phyloP scores from a whole-genome alignment of 2,113 vertebrate species.

The Argyrosomus japonicus region DNA sequence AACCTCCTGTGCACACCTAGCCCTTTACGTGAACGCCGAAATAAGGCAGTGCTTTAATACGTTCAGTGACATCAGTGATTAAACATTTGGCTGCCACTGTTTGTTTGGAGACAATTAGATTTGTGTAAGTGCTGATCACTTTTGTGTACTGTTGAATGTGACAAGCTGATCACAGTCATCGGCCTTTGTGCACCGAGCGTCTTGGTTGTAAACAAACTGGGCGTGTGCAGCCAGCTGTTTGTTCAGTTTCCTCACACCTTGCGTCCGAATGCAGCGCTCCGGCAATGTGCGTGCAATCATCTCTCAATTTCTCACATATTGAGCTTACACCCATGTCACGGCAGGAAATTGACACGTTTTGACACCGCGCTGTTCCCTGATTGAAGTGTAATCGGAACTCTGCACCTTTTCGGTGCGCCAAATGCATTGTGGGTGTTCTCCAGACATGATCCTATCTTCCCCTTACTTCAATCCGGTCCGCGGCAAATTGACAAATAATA shows the following conservation, averaged over 20 bases:
- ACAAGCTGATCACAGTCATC: background rate
- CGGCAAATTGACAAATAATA: constrained; percentile 80
- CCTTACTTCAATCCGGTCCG: constrained; percentile 51
- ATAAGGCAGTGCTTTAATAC: background rate
- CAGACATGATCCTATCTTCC: constrained; percentile 76
- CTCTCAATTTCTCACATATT: constrained; percentile 67
- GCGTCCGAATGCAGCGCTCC: background rate
- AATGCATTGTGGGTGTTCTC: constrained; percentile 75
- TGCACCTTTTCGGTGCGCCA: constrained; percentile 62
- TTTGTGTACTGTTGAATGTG: background rate
- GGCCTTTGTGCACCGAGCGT: background rate
- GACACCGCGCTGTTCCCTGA: constrained; percentile 67
- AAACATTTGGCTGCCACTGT: background rate
- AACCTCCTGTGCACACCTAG: background rate
- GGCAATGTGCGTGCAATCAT: constrained; percentile 59
- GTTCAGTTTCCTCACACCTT: constrained; percentile 21
- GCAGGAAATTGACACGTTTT: constrained; percentile 75
- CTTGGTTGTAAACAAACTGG: constrained; percentile 37
- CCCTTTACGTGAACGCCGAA: background rate
- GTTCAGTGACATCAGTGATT: background rate
- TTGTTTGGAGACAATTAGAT: background rate
- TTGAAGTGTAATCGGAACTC: constrained; percentile 76
- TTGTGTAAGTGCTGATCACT: background rate
- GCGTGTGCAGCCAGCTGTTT: constrained; percentile 9
- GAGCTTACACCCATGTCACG: constrained; percentile 55